Base-by-base conservation (phyloP, 2,888 invertebrate species). In the Dasysyrphus tricinctus region DNA sequence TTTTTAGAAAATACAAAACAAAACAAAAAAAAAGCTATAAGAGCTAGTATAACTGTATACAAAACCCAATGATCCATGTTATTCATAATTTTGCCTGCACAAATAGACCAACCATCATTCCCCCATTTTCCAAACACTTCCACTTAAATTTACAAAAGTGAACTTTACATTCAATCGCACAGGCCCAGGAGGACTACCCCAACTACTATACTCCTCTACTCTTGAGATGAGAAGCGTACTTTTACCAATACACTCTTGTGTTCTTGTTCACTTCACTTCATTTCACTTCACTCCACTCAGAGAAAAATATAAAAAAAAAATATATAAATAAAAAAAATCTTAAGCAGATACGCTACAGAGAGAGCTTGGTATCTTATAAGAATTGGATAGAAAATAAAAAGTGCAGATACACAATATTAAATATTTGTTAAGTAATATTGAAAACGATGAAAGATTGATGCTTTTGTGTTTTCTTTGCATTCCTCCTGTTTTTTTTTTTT, bases 391-490 rank as follows among this genome's bases (percentile, higher is more conserved):
- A 12, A 32, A 3, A 24, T n/a, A 65, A 72, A 75, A 76, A 73
- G 14, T 74, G 76, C 80, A 85, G 84, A 85, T 80, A 86, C 85
- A 86, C 78, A 86, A 86, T 86, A 86, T 81, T 81, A 86, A 86
- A 86, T 86, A 86, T 86, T 86, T 86, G 85, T 81, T 86, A 77
- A 86, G 85, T 81, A 86, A 86, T 86, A 86, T 86, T 86, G 85
- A 86, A 86, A 81, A 86, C 85, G 81, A 77, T 86, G 81, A 86
- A 81, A 86, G 85, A 86, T 81, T 86, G 85, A 86, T 86, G 85
- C 65, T 78, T 73, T 74, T 81, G 59, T 85, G 59, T 80, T 76
- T 85, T 77, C 69, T 81, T 86, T 86, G 70, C 77, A 76, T 72
- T 80, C 56, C 44, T 37, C 12, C n/a, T 49, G 42, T 44, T 63